Evolutionary conservation across 2,888 invertebrate genomes (phyloP).

Genomic region (Galerucella nymphaeae): DNA sequence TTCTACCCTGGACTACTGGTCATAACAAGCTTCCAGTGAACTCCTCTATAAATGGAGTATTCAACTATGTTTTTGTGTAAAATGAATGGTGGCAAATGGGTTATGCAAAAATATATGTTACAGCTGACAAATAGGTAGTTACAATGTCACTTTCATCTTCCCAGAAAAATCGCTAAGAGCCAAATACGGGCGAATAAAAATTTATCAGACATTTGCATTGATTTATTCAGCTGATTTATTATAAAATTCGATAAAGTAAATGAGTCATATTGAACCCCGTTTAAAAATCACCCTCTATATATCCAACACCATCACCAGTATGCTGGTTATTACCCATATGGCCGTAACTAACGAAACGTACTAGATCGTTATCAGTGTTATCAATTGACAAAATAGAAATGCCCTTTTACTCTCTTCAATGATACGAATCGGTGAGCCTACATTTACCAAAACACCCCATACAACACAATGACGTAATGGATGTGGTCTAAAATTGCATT

Average conservation of each 20-base stretch:
- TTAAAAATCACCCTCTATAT: constrained; percentile 14
- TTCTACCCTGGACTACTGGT: too few relatives aligned
- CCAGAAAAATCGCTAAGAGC: too few relatives aligned
- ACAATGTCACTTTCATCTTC: too few relatives aligned
- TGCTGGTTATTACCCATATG: constrained; percentile 52
- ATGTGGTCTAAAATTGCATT: constrained; percentile 58
- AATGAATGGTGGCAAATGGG: too few relatives aligned
- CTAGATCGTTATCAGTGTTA: constrained; percentile 48
- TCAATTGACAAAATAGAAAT: constrained; percentile 53
- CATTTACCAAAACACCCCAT: constrained; percentile 57
- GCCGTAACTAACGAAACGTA: constrained; percentile 49
- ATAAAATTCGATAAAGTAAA: background rate
- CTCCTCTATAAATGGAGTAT: too few relatives aligned
- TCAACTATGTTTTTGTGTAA: too few relatives aligned
- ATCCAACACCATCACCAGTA: constrained; percentile 25
- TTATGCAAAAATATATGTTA: too few relatives aligned
- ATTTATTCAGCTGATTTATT: background rate
- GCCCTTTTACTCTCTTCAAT: constrained; percentile 56
- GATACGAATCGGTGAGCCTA: constrained; percentile 60
- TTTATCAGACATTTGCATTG: too few relatives aligned
- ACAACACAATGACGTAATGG: constrained; percentile 53
- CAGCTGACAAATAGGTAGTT: too few relatives aligned
- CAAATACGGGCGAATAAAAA: too few relatives aligned
- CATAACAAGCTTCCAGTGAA: too few relatives aligned
- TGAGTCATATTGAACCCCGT: constrained; percentile 1